These are phyloP conservation scores for Antechinus flavipes DNA, from an alignment of 2,113 vertebrate genomes.

Conservation along the genomic window DNA sequence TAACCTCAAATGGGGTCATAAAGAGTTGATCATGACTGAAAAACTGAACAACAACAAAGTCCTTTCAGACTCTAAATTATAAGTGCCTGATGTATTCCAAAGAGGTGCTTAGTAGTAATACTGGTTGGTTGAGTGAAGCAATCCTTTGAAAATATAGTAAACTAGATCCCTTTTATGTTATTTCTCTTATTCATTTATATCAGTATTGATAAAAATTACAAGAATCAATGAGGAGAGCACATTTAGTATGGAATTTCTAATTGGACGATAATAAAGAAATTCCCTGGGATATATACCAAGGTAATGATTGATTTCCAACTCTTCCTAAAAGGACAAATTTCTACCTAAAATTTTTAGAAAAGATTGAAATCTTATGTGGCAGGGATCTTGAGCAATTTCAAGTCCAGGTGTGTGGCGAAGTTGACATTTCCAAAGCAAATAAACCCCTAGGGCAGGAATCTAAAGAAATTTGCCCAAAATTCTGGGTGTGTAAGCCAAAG, in stretches of 20 bases:
- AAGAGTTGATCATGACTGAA: too few relatives aligned
- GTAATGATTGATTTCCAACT: not conserved
- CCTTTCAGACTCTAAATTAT: not conserved
- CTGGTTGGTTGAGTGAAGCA: not conserved
- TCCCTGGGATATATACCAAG: not conserved
- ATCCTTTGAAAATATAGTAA: conserved; percentile 1
- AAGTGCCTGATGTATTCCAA: not conserved
- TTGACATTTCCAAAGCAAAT: not conserved
- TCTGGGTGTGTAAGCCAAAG: not conserved
- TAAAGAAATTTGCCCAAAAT: not conserved
- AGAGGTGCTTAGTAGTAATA: conserved; percentile 15
- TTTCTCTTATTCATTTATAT: conserved; percentile 32
- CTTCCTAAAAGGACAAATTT: not conserved
- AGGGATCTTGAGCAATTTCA: not conserved
- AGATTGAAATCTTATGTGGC: not conserved
- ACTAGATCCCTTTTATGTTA: not conserved
- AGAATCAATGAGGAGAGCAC: not conserved
- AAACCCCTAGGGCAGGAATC: not conserved
- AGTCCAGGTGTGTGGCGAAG: not conserved
- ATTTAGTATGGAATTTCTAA: not conserved
- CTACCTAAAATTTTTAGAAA: not conserved
- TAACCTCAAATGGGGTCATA: too few relatives aligned
- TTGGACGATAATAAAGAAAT: not conserved
- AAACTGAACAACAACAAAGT: not conserved
- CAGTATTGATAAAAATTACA: not conserved